phyloP scores from a whole-genome alignment of 2,113 vertebrate genomes.

The Datnioides undecimradiatus region DNA sequence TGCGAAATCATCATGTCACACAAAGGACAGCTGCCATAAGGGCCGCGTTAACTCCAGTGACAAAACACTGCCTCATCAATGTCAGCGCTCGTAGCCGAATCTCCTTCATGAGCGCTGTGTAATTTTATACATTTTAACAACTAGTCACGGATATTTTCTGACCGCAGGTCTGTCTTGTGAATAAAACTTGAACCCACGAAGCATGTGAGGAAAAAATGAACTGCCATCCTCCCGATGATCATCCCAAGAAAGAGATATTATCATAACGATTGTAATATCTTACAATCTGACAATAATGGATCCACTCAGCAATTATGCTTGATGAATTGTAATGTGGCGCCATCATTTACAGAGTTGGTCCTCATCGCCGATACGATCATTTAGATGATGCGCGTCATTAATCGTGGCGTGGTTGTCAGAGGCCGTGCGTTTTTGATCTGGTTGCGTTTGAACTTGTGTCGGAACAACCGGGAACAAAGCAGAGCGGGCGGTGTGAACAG shows the following conservation, averaged over 20 bases:
- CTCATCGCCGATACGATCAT: constrained; percentile 44
- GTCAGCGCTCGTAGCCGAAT: neutral
- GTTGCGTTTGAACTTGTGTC: neutral
- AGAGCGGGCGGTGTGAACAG: neutral
- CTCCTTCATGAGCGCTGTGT: neutral
- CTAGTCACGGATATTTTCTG: too few relatives aligned
- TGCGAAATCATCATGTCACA: constrained; percentile 60
- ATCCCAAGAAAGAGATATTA: constrained; percentile 67
- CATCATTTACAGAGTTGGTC: constrained; percentile 49
- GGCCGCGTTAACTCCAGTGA: constrained; percentile 38
- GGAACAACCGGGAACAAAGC: neutral
- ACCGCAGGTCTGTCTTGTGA: neutral
- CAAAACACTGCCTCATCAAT: constrained; percentile 28
- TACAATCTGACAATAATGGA: constrained; percentile 73
- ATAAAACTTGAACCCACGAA: constrained; percentile 30
- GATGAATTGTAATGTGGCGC: constrained; percentile 64
- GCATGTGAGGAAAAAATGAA: neutral
- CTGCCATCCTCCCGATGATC: constrained; percentile 72
- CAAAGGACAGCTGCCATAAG: constrained; percentile 56
- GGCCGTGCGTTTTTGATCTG: constrained; percentile 1
- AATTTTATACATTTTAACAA: neutral
- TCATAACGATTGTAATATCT: constrained; percentile 76
- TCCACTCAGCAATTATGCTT: constrained; percentile 62
- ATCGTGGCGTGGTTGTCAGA: neutral
- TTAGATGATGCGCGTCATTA: constrained; percentile 46